Evolutionary conservation across 2,888 invertebrate genomes (phyloP).

Genomic region (Ferdinandea cuprea): DNA sequence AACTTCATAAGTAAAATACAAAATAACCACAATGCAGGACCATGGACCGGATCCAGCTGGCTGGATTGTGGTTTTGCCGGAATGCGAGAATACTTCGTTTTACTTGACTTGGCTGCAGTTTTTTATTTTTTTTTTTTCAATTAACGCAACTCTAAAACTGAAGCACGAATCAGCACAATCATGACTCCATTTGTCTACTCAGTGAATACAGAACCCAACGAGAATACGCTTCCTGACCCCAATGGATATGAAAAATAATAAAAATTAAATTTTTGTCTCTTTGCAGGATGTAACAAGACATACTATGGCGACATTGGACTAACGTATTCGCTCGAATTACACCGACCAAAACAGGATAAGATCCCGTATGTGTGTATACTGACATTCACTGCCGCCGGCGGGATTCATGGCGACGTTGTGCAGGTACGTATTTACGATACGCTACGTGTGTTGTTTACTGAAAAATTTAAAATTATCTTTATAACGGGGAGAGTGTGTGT

Average conservation of each 20-base stretch:
- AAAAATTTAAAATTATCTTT: constrained; percentile 52
- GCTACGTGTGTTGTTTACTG: constrained; percentile 43
- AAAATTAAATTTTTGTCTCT: constrained; percentile 67
- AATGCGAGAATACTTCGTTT: background rate
- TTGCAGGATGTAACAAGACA: constrained; percentile 90
- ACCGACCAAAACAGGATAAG: constrained; percentile 92
- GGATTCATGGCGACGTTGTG: constrained; percentile 92
- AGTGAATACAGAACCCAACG: background rate
- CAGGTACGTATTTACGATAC: constrained; percentile 85
- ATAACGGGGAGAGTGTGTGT: constrained; percentile 6
- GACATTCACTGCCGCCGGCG: constrained; percentile 93
- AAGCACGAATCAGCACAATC: constrained; percentile 34
- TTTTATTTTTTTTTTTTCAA: too few species aligned
- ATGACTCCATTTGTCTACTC: constrained; percentile 47
- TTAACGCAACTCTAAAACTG: constrained; percentile 40
- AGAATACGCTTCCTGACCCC: constrained; percentile 1
- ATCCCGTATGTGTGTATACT: constrained; percentile 94
- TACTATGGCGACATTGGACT: constrained; percentile 94
- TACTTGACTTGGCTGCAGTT: constrained; percentile 2
- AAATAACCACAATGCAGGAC: constrained; percentile 13
- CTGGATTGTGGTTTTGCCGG: background rate
- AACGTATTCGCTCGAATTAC: constrained; percentile 93
- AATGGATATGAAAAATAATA: constrained; percentile 52
- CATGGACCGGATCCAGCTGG: background rate
- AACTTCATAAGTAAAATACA: constrained; percentile 24